phyloP scores from a whole-genome alignment of 1,140 invertebrate species.

The Zaprionus davidi region DNA sequence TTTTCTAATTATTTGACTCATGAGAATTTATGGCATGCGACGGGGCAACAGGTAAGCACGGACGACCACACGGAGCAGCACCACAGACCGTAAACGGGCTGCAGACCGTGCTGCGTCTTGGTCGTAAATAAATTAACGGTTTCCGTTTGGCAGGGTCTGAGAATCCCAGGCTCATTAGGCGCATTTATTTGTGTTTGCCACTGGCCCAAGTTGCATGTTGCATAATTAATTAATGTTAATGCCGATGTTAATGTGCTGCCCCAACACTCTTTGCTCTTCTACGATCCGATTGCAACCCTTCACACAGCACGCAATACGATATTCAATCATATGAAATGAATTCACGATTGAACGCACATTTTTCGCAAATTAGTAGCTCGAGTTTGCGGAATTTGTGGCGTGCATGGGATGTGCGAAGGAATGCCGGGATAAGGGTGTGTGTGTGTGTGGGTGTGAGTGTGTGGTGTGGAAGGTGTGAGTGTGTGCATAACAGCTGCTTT shows the following conservation, averaged over 20 bases:
- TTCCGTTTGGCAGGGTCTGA: constrained; percentile 13
- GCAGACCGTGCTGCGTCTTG: not conserved
- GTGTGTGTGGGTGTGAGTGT: not conserved
- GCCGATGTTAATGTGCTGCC: not conserved
- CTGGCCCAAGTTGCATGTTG: constrained; percentile 31
- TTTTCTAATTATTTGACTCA: constrained; percentile 81
- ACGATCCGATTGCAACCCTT: constrained; percentile 4
- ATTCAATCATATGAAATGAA: constrained; percentile 9
- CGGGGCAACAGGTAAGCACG: constrained; percentile 60
- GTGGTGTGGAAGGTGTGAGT: not conserved
- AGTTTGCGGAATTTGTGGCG: not conserved
- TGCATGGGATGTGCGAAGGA: not conserved
- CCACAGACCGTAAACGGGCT: constrained; percentile 19
- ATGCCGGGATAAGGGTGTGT: not conserved
- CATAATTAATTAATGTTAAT: constrained; percentile 47
- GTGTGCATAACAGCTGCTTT: constrained; percentile 15
- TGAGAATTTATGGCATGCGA: constrained; percentile 71
- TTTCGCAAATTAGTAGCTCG: constrained; percentile 20
- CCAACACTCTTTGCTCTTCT: not conserved
- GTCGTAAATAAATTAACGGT: constrained; percentile 66
- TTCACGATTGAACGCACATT: constrained; percentile 8
- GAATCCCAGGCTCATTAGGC: constrained; percentile 52
- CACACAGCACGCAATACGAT: not conserved
- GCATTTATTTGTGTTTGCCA: constrained; percentile 66
- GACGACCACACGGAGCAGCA: not conserved